These are phyloP conservation scores for Drosophila fungiperda DNA, from an alignment of 2,888 invertebrate genomes.

Conservation along the genomic window DNA sequence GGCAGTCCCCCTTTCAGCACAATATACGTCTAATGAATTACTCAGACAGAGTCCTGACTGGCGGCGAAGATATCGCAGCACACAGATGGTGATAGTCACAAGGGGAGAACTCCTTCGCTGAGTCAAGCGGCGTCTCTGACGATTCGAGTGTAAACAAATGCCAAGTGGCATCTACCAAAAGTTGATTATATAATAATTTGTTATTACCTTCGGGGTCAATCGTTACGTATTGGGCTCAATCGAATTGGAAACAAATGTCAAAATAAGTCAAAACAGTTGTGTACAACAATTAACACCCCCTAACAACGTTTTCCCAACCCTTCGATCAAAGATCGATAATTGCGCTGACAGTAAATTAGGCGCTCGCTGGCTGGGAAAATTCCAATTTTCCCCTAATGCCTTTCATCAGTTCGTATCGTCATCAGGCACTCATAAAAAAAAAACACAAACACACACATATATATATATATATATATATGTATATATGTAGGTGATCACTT, in stretches of 20 bases:
- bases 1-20: constrained; percentile 37
- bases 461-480: not conserved
- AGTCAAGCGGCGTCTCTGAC: constrained; percentile 12
- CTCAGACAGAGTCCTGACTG: constrained; percentile 44
- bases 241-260: constrained; percentile 52
- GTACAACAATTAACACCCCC: constrained; percentile 53
- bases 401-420: constrained; percentile 57
- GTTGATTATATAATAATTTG: constrained; percentile 72
- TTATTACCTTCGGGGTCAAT: constrained; percentile 35
- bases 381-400: constrained; percentile 17
- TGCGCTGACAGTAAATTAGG: constrained; percentile 63
- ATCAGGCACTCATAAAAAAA: constrained; percentile 57
- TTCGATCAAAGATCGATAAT: constrained; percentile 49
- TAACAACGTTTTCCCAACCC: not conserved
- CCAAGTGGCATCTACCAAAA: constrained; percentile 39
- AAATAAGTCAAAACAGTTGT: constrained; percentile 39
- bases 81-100: not conserved
- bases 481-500: constrained; percentile 55
- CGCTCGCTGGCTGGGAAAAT: constrained; percentile 37
- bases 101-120: constrained; percentile 16
- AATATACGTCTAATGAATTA: constrained; percentile 81
- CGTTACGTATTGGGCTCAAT: constrained; percentile 45
- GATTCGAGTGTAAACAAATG: constrained; percentile 51
- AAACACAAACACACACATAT: not conserved
- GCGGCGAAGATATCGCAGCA: not conserved